Evolutionary conservation across 2,113 vertebrate species (phyloP).

Genomic region (Asarcornis scutulata): DNA sequence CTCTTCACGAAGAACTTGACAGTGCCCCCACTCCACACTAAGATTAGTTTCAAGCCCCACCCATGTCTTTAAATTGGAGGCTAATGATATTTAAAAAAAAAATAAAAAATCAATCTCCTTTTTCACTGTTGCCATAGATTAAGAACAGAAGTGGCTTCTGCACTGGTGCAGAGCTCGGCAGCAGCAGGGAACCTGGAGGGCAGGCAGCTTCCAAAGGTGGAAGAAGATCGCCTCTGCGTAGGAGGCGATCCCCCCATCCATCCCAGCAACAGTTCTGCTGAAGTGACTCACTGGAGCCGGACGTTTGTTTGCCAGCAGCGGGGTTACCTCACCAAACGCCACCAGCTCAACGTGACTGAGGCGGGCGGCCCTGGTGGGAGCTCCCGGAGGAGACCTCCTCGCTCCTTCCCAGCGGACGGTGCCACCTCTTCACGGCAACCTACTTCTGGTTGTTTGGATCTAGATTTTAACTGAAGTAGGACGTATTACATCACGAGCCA

Average conservation of each 20-base stretch:
- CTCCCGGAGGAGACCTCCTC: not conserved
- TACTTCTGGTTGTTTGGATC: not conserved
- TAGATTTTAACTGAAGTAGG: not conserved
- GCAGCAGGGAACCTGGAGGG: not conserved
- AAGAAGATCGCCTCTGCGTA: rapidly evolving
- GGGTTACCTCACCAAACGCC: not conserved
- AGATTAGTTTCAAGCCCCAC: not conserved
- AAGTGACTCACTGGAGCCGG: not conserved
- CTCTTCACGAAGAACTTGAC: rapidly evolving
- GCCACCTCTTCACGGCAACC: not conserved
- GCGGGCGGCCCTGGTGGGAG: not conserved
- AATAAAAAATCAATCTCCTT: not conserved
- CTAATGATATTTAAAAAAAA: not conserved
- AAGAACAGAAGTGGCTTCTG: not conserved
- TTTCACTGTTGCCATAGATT: not conserved
- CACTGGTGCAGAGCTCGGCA: not conserved
- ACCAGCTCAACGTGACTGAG: not conserved
- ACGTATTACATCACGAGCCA: not conserved
- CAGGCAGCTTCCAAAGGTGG: not conserved
- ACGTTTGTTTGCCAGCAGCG: rapidly evolving
- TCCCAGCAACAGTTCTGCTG: not conserved
- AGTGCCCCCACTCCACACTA: rapidly evolving
- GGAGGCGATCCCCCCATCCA: rapidly evolving
- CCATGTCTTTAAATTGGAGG: not conserved
- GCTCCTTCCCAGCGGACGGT: not conserved